Evolutionary conservation across 2,888 invertebrate genomes (phyloP), one percentile per base, ranked within the genome.

Genomic region (Pedicia rivosa): DNA sequence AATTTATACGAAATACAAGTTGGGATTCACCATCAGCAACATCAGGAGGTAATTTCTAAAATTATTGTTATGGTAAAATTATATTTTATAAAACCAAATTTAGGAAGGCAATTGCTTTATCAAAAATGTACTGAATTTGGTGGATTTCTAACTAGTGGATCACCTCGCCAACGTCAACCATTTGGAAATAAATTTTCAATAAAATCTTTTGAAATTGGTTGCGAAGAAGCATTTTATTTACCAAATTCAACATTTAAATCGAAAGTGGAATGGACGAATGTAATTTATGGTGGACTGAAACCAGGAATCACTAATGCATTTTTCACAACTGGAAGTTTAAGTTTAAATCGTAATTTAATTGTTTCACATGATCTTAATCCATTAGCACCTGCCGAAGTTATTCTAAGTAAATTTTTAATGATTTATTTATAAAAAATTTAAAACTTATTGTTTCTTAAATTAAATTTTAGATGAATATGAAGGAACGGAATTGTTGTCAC

Each of bases 261-360:
- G n/a, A n/a, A n/a, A n/a, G n/a, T n/a, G n/a, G 24, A 36, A 5
- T 44, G 55, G 32, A 60, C 62, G 2, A 64, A 65, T 42, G 44
- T 52, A 4, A 45, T 55, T 39, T 64, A 61, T 43, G 64, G 63
- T 13, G 59, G 58, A 13, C 42, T 45, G 4, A 37, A 47, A 25
- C 58, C 61, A 2, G 54, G 56, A 13, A 49, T 60, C 1, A 55
- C 46, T 2, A 57, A 60, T 31, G 59, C 64, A 1, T 52, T 63
- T 12, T 64, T 59, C 37, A 54, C 59, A 4, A 63, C 65, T 42
- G 66, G 65, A 10, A 52, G 55, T 30, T 39, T 58, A 6, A n/a
- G n/a, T n/a, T n/a, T n/a, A n/a, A n/a, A n/a, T n/a, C n/a, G n/a
- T n/a, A n/a, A n/a, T n/a, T n/a, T n/a, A n/a, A n/a, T n/a, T n/a